Evolutionary conservation across 2,888 invertebrate species (phyloP).

Genomic region (Orthonychiurus folsomi): DNA sequence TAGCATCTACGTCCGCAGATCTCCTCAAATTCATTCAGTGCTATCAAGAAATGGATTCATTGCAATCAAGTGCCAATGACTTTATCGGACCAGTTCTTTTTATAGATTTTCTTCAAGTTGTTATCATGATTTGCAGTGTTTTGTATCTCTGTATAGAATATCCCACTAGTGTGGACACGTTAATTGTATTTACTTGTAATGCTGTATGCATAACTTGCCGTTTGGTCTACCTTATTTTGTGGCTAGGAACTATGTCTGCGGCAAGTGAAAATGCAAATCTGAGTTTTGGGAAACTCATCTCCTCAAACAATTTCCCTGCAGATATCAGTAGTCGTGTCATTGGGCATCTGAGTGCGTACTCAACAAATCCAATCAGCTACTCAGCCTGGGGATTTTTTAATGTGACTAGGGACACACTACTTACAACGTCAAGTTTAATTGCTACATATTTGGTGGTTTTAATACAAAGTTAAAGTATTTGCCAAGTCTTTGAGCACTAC

Average conservation of each 20-base stretch:
- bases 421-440: conserved; percentile 14
- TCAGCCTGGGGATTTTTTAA: conserved; percentile 19
- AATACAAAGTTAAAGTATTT: no score
- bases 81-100: conserved; percentile 19
- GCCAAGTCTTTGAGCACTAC: no score
- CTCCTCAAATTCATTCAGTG: not conserved
- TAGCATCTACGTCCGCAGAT: conserved; percentile 1
- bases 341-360: conserved; percentile 15
- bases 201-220: conserved; percentile 11
- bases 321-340: conserved; percentile 15
- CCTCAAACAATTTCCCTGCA: not conserved
- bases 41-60: conserved; percentile 9
- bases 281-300: conserved; percentile 16
- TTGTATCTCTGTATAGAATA: conserved; percentile 18
- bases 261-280: conserved; percentile 13
- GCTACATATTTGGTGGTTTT: conserved; percentile 17
- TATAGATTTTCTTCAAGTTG: conserved; percentile 15
- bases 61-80: conserved; percentile 13
- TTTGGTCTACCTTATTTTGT: conserved; percentile 17
- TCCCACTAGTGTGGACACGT: not conserved
- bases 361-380: conserved; percentile 17
- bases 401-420: conserved; percentile 15
- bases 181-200: conserved; percentile 16
- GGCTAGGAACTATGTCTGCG: conserved; percentile 20
- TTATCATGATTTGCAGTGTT: conserved; percentile 17